Evolutionary conservation across 2,888 invertebrate genomes (phyloP).

Genomic region (Gymnocheta viridis): DNA sequence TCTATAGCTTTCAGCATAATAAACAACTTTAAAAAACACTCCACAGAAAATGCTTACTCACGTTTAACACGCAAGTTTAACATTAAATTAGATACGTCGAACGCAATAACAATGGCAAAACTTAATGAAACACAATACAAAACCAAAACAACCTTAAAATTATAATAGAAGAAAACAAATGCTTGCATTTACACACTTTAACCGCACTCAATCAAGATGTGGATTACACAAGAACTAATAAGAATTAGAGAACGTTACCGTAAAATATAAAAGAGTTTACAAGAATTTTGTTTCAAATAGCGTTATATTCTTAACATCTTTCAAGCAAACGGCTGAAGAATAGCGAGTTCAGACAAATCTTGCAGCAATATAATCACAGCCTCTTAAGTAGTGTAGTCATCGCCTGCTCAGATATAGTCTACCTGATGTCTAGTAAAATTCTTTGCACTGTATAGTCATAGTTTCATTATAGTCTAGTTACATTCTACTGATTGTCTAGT

Average conservation of each 20-base stretch:
- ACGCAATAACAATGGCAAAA: neutral
- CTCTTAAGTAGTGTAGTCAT: no score
- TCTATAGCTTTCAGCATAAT: neutral
- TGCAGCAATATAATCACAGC: no score
- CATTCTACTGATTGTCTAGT: no score
- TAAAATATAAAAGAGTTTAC: neutral
- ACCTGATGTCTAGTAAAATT: no score
- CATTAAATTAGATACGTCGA: neutral
- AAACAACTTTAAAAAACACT: neutral
- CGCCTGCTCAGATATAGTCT: no score
- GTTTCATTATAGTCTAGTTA: no score
- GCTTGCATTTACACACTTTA: neutral
- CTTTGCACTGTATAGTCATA: no score
- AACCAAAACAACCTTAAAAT: slow-evolving; percentile 1
- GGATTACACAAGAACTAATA: no score
- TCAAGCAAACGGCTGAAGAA: no score
- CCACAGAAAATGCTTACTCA: neutral
- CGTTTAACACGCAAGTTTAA: neutral
- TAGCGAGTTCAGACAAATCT: no score
- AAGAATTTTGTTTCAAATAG: no score
- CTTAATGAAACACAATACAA: neutral
- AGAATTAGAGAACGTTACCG: neutral
- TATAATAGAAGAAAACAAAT: neutral
- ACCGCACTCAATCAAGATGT: neutral
- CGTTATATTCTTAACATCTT: no score